Evolutionary conservation across 1,140 invertebrate genomes (phyloP), one percentile per base, ranked within the genome.

Genomic region (Thalassaphorura encarpata): DNA sequence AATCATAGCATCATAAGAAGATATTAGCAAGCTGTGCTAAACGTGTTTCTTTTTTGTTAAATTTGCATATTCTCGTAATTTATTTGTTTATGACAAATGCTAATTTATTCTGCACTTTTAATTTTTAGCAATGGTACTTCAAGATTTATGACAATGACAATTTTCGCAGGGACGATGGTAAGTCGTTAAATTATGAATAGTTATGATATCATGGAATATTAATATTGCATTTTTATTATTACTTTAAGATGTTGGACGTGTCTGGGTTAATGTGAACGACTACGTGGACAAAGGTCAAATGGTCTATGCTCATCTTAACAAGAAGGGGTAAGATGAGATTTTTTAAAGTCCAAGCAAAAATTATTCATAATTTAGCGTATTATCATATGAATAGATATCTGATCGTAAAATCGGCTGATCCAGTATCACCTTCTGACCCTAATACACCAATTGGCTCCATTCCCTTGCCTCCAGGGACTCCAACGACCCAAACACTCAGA

Each of bases 221-320:
- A n/a, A n/a, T n/a, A n/a, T n/a, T n/a, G n/a, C n/a, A n/a, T n/a
- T n/a, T n/a, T n/a, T n/a, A n/a, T n/a, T n/a, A n/a, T n/a, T n/a
- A n/a, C n/a, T n/a, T n/a, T n/a, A 63, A 29, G 41, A 51, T n/a
- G 49, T 40, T 47, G 62, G 62, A 16, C 26, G 55, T 36, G 62
- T 24, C 6, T 63, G 54, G 48, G 48, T 63, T 2, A 52, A 56
- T 47, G 58, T 63, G 11, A 42, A 41, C 19, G 54, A 60, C 24
- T 63, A 45, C 33, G 61, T 63, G 21, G 61, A 63, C 40, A 60
- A 57, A 28, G 47, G 46, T 41, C 61, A 63, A 45, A 47, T 51
- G 26, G 11, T 60, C 21, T 46, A 60, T 41, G 46, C 48, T 13
- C 58, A 60, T 52, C 42, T 63, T 15, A 53, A 55, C 28, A 56